Percentiles rank a stretch among this genome's conserved stretches.
Conservation (phyloP, 2,113 vertebrate species). For the Numida meleagris region DNA sequence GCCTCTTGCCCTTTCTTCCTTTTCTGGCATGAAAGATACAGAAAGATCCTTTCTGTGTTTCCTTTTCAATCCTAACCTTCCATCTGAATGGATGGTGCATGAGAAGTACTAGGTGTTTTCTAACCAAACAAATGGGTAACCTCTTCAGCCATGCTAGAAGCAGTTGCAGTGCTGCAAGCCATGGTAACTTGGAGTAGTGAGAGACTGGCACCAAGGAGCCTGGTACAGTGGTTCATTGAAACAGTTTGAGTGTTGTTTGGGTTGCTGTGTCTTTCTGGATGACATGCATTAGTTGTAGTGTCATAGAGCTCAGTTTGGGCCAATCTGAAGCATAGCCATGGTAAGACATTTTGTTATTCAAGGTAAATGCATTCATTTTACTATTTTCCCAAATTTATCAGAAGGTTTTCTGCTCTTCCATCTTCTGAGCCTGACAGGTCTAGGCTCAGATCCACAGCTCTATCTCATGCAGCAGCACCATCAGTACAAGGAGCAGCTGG, state of each 20-base stretch:
- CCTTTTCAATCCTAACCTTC: not conserved
- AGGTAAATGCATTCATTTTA: not conserved
- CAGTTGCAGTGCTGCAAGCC: rapidly evolving
- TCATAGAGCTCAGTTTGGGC: not conserved
- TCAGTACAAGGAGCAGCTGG: rapidly evolving
- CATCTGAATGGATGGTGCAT: not conserved
- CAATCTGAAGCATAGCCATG: not conserved
- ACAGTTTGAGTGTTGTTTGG: not conserved
- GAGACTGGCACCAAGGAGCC: not conserved
- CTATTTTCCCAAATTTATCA: not conserved
- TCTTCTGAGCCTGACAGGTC: not conserved
- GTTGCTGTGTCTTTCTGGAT: not conserved
- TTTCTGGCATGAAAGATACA: not conserved
- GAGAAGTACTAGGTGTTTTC: not conserved
- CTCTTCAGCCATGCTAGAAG: rapidly evolving
- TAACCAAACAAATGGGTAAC: rapidly evolving
- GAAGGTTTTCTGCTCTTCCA: rapidly evolving
- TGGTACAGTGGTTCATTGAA: not conserved
- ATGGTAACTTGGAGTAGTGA: not conserved
- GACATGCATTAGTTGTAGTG: rapidly evolving
- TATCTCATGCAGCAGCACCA: not conserved
- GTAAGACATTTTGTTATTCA: not conserved
- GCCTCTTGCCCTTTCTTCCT: rapidly evolving
- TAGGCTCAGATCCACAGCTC: not conserved
- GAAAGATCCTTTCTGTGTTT: not conserved